Evolutionary conservation across 1,140 invertebrate species (phyloP).

Genomic region (Microplitis demolitor): DNA sequence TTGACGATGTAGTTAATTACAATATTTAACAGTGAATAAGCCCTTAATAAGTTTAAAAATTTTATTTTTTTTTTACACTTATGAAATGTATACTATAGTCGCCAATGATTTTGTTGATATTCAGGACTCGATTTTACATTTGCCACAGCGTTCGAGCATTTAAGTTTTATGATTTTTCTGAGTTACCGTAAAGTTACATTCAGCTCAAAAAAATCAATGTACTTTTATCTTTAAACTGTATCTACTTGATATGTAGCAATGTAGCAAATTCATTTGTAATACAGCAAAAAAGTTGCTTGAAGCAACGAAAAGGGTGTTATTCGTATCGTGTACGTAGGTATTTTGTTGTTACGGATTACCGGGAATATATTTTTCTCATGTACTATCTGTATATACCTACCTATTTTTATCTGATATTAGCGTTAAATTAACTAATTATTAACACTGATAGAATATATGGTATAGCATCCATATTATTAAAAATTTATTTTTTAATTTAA

Average conservation of each 20-base stretch:
- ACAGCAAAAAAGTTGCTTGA: neutral
- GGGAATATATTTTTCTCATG: constrained; percentile 5
- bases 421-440: too few relatives aligned
- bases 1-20: neutral
- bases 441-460: too few relatives aligned
- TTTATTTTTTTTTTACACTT: neutral
- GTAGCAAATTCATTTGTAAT: neutral
- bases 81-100: neutral
- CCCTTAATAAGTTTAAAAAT: neutral
- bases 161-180: constrained; percentile 18
- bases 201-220: constrained; percentile 5
- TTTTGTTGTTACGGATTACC: neutral
- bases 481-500: too few relatives aligned
- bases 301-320: neutral
- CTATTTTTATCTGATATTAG: too few relatives aligned
- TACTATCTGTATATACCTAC: neutral
- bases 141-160: constrained; percentile 3
- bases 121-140: constrained; percentile 10
- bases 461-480: too few relatives aligned
- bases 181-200: neutral
- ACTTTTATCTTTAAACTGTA: constrained; percentile 4
- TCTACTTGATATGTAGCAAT: neutral
- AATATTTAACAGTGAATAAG: neutral
- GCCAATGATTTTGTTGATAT: neutral
- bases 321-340: neutral